Conservation (phyloP, 1,140 invertebrate species). For the Ceratosolen fusciceps region DNA sequence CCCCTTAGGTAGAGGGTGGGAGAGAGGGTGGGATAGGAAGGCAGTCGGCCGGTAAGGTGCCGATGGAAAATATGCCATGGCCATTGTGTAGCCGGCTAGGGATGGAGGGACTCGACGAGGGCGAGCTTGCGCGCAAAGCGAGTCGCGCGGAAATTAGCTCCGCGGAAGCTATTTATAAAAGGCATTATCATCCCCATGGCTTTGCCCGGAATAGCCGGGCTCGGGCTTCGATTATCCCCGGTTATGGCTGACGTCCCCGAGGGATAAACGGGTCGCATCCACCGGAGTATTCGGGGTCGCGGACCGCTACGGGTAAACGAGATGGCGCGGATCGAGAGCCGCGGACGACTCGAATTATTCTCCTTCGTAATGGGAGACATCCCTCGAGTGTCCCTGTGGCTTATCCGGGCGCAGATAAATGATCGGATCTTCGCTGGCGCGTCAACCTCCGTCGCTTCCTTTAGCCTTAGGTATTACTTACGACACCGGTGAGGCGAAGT, state of each 20-base stretch:
- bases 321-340: not conserved
- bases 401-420: not conserved
- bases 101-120: not conserved
- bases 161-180: slow-evolving; percentile 31
- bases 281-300: not conserved
- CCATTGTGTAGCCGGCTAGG: not conserved
- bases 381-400: not conserved
- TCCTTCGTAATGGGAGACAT: not conserved
- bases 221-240: not conserved
- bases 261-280: no score
- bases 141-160: not conserved
- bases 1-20: not conserved
- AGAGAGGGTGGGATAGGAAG: not conserved
- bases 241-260: not conserved
- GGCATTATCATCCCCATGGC: slow-evolving; percentile 34
- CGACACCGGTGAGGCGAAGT: no score
- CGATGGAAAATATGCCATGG: not conserved
- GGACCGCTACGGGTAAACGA: not conserved
- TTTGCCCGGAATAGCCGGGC: slow-evolving; percentile 2
- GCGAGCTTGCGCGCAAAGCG: not conserved
- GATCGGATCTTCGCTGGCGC: not conserved
- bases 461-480: not conserved
- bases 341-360: not conserved
- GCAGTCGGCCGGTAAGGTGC: not conserved
- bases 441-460: not conserved